Evolutionary conservation across 2,888 invertebrate genomes (phyloP), one percentile per base, ranked within the genome.

Genomic region (Dromius quadrimaculatus): DNA sequence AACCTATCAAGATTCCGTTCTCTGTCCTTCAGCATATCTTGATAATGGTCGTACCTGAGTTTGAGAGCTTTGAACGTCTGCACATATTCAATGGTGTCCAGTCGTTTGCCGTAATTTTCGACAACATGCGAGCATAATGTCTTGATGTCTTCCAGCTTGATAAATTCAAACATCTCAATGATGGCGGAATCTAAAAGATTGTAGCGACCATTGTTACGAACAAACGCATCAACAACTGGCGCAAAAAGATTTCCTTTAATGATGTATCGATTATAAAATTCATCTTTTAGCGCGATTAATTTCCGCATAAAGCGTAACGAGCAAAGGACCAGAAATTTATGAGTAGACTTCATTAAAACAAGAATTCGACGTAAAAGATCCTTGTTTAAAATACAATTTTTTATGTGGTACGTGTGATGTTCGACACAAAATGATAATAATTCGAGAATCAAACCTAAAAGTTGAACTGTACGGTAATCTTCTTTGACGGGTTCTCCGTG

Each of bases 141-240:
- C 83, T 94, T 95, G 72, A 95, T 93, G 81, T 95, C 95, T 85
- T 95, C 95, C 83, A 93, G 84, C 87, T 94, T 95, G 75, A 99
- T 97, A 84, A 95, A 99, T 85, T 99, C 99, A 85, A 99, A 99
- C 87, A 99, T 90, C 85, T 99, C 99, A 82, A 99, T 88, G 82
- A 99, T 95, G 75, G 99, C 98, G 22, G 98, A 99, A 84, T 99
- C 99, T 77, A 99, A 87, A 77, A 99, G 89, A 86, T 99, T 99
- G 85, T 99, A 99, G 79, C 98, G 90, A 79, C 95, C 95, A 82
- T 98, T 97, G 85, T 99, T 99, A 79, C 92, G 90, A 78, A 94
- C 90, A 83, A 99, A 97, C 75, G 97, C 95, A 82, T 97, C 97
- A 76, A 98, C 92, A 71, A 99, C 95, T 28, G 97, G 97, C 76